phyloP scores from a whole-genome alignment of 2,888 invertebrate species.

The Drosophila antonietae region DNA sequence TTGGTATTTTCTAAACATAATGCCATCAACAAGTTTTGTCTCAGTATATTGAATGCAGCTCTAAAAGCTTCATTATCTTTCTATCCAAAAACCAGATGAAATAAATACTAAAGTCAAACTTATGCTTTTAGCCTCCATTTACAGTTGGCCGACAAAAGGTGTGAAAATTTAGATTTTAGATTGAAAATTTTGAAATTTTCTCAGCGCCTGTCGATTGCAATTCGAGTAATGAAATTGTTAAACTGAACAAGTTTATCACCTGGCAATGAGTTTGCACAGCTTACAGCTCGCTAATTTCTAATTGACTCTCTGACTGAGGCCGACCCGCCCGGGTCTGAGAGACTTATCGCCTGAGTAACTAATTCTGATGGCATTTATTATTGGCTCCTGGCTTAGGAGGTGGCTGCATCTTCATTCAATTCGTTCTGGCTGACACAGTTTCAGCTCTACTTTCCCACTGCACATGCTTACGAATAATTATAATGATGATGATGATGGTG shows the following conservation, averaged over 20 bases:
- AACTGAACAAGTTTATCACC: conserved; percentile 45
- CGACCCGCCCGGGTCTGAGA: not conserved
- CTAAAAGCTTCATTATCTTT: not conserved
- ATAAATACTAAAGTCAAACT: not conserved
- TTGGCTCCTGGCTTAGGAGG: conserved; percentile 7
- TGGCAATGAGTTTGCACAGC: conserved; percentile 18
- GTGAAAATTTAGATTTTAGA: not conserved
- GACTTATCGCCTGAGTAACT: conserved; percentile 11
- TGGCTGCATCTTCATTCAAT: conserved; percentile 19
- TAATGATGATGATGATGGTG: not conserved
- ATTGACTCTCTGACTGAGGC: conserved; percentile 1
- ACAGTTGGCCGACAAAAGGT: not conserved
- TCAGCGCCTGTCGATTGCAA: conserved; percentile 7
- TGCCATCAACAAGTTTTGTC: not conserved
- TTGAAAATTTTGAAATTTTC: not conserved
- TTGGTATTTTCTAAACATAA: no score
- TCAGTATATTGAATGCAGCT: not conserved
- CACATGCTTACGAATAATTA: conserved; percentile 9
- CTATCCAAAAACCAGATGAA: not conserved
- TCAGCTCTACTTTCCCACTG: conserved; percentile 26
- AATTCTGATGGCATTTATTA: conserved; percentile 34
- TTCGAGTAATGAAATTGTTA: conserved; percentile 41
- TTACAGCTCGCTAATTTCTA: conserved; percentile 15
- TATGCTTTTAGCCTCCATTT: not conserved
- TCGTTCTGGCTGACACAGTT: conserved; percentile 38